A percentile compares a stretch with the other conserved stretches of the same genome.
These are phyloP conservation scores for Onchidella celtica DNA, from an alignment of 2,888 invertebrate species.

Conservation along the genomic window DNA sequence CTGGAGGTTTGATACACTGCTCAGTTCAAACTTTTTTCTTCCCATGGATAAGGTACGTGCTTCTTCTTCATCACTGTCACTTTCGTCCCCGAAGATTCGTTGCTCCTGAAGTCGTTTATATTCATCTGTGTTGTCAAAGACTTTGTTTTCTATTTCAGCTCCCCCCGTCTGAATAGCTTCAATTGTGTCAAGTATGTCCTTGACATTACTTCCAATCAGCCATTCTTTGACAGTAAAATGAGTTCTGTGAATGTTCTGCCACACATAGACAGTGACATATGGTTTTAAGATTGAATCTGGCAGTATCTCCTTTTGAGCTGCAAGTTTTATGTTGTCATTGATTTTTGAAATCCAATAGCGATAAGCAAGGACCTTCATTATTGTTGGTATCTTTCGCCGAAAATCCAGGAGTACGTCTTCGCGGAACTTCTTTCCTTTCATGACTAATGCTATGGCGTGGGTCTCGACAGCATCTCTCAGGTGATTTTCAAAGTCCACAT, in stretches of 20 bases:
- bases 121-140: not conserved
- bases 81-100: not conserved
- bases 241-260: not conserved
- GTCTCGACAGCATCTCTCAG: not conserved
- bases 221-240: not conserved
- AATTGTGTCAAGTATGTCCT: not conserved
- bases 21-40: not conserved
- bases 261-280: not conserved
- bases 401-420: not conserved
- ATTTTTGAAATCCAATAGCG: not conserved
- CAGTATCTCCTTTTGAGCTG: not conserved
- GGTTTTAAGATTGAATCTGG: not conserved
- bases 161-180: not conserved
- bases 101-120: not conserved
- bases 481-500: constrained; percentile 19
- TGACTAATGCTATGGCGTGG: not conserved
- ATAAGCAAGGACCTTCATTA: not conserved
- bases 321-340: not conserved
- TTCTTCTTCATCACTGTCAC: constrained; percentile 9
- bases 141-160: not conserved
- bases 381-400: not conserved
- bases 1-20: not conserved
- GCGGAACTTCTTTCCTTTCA: not conserved
- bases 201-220: not conserved
- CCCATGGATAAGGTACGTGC: not conserved